phyloP scores from a whole-genome alignment of 2,797 vertebrate genomes.

The Alcedo atthis region DNA sequence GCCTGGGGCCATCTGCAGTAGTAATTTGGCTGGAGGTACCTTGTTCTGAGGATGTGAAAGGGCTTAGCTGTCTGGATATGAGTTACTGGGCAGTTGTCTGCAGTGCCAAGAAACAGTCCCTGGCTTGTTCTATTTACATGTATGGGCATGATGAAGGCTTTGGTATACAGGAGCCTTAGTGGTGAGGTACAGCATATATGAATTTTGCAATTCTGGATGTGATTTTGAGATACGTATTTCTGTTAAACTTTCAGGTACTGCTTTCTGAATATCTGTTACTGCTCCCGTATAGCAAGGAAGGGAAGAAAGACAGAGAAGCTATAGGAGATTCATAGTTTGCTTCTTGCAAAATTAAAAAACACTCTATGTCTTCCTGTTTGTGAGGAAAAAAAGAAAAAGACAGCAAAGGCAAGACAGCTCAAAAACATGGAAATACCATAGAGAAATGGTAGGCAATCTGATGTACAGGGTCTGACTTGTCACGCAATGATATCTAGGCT shows the following conservation, averaged over 20 bases:
- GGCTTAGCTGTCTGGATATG: constrained; percentile 19
- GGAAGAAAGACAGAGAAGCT: not conserved
- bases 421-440: not conserved
- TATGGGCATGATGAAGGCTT: constrained; percentile 20
- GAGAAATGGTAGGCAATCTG: not conserved
- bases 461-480: not conserved
- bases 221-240: not conserved
- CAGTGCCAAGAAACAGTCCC: not conserved
- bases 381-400: not conserved
- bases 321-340: not conserved
- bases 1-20: constrained; percentile 5
- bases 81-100: constrained; percentile 2
- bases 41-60: constrained; percentile 42
- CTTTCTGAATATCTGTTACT: not conserved
- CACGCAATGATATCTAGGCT: not conserved
- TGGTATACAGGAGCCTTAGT: not conserved
- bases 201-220: not conserved
- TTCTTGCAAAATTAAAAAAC: not conserved
- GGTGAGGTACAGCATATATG: not conserved
- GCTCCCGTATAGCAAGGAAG: not conserved
- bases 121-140: constrained; percentile 17
- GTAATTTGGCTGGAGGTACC: constrained; percentile 27
- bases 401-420: not conserved
- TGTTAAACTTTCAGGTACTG: not conserved
- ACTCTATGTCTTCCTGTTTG: not conserved